Evolutionary conservation across 2,888 invertebrate species (phyloP), one percentile per base, ranked within the genome.

Genomic region (Agrilus cyanescens): DNA sequence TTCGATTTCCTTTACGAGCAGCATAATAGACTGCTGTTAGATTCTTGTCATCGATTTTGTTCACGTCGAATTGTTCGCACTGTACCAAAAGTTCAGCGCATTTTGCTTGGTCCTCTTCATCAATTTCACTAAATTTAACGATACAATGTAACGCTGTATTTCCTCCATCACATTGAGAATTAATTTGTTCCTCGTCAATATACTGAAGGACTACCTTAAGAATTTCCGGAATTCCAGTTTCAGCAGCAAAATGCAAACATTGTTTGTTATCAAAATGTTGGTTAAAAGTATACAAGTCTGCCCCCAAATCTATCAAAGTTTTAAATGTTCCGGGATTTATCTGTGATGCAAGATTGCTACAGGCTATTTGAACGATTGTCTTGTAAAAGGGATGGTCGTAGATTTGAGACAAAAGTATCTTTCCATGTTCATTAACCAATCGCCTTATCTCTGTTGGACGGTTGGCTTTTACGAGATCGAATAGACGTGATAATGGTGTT

Each of bases 231-330:
- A 59, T 56, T 10, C 73, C 73, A 37, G 65, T 68, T 56, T 75
- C 73, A 1, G 75, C 71, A 3, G 80, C 79, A 46, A 77, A 76
- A 61, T 83, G 82, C 47, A 83, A 67, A 0, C 81, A 77, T n/a
- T 77, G 74, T 47, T 72, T 73, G 12, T 72, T 68, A 40, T 74
- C 70, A 2, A 67, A 68, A 47, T 51, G 44, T 18, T 56, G 54
- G 57, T 78, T 78, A 1, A 75, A 55, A 51, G 63, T 69, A 50
- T 78, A 77, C 0, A 78, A 72, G 57, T 79, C 69, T 0, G 78
- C 81, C 45, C 78, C 78, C 40, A 73, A 62, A 43, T 74, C 68
- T 10, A 82, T 57, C 31, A 84, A 62, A 4, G 71, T 64, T 51
- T 73, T 66, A 0, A 78, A 73, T 41, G 77, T 80, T 29, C 74